phyloP scores from a whole-genome alignment of 2,888 invertebrate genomes.

The Quadriops clusia region DNA sequence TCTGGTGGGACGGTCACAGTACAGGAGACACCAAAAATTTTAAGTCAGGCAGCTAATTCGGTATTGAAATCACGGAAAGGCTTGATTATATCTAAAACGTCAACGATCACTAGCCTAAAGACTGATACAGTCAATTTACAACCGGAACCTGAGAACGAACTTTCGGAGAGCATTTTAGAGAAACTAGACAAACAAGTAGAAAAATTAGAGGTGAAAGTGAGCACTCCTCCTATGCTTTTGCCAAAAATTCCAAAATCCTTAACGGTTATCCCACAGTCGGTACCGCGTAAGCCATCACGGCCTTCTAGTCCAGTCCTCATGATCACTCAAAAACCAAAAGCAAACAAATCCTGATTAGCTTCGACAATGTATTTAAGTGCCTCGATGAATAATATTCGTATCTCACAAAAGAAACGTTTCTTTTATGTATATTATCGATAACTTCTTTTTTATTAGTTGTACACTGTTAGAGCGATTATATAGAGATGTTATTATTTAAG shows the following conservation, averaged over 20 bases:
- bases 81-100: constrained; percentile 27
- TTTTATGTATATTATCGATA: too few species aligned
- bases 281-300: constrained; percentile 28
- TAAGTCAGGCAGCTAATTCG: constrained; percentile 18
- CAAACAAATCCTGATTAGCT: constrained; percentile 29
- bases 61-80: constrained; percentile 26
- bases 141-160: constrained; percentile 12
- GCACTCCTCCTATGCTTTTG: constrained; percentile 41
- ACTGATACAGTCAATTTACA: background rate
- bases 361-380: constrained; percentile 27
- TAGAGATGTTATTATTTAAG: constrained; percentile 3
- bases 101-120: constrained; percentile 19
- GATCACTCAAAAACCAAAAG: constrained; percentile 24
- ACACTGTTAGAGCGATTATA: too few species aligned
- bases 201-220: constrained; percentile 31
- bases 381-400: constrained; percentile 14
- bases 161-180: constrained; percentile 32
- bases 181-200: constrained; percentile 39
- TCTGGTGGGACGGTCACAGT: constrained; percentile 8
- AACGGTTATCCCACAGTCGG: constrained; percentile 65
- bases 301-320: constrained; percentile 29
- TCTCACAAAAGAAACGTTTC: constrained; percentile 7
- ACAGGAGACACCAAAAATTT: background rate
- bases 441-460: too few species aligned
- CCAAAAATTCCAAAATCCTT: constrained; percentile 72